Evolutionary conservation across 2,888 invertebrate genomes (phyloP).

Genomic region (Drosophila colorata): DNA sequence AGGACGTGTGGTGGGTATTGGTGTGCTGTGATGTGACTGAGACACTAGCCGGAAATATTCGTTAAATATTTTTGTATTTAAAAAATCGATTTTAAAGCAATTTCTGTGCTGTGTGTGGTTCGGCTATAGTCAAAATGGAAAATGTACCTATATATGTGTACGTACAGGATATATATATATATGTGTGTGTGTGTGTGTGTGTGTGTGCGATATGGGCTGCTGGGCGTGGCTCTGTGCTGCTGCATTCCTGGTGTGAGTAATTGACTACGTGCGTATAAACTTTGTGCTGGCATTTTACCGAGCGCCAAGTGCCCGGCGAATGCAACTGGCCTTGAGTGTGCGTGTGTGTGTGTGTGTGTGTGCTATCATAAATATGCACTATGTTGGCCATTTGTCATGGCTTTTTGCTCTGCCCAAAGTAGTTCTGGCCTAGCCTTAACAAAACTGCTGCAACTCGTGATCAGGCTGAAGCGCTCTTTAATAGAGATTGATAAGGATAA

Average conservation of each 20-base stretch:
- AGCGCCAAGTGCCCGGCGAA: constrained; percentile 49
- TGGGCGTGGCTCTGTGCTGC: constrained; percentile 26
- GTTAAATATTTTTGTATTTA: constrained; percentile 52
- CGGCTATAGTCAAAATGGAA: constrained; percentile 24
- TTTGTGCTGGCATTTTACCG: constrained; percentile 74
- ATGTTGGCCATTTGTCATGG: constrained; percentile 74
- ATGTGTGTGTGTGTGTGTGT: constrained; percentile 9
- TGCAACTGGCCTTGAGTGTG: constrained; percentile 58
- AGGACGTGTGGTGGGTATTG: too few species aligned
- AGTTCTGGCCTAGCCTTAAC: constrained; percentile 34
- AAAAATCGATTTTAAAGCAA: constrained; percentile 59
- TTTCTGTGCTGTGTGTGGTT: constrained; percentile 15
- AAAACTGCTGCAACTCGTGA: constrained; percentile 46
- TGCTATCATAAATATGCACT: constrained; percentile 76
- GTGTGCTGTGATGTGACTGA: neutral
- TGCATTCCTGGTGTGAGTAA: constrained; percentile 68
- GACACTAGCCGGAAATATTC: constrained; percentile 33
- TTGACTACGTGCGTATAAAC: constrained; percentile 80
- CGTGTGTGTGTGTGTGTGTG: neutral
- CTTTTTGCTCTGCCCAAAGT: constrained; percentile 46
- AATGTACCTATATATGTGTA: constrained; percentile 24
- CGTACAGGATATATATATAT: neutral
- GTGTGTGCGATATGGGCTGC: constrained; percentile 22
- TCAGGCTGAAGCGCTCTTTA: constrained; percentile 51
- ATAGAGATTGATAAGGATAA: constrained; percentile 71